These are phyloP conservation scores for Danio rerio DNA, from an alignment of 2,113 vertebrate species.

Conservation along the genomic window GRCz12tu NC_133191.1:36679501-36680000, in stretches of 20 bases:
- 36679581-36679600: constrained; percentile 19
- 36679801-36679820: background rate
- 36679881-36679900: background rate
- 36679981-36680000: too few relatives aligned
- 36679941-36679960: too few relatives aligned
- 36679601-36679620: constrained; percentile 9
- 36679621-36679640: background rate
- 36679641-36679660: constrained; percentile 47
- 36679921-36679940: too few relatives aligned
- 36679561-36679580: constrained; percentile 45
- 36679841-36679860: background rate
- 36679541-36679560: constrained; percentile 56
- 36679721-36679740: constrained; percentile 27
- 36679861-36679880: background rate
- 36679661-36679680: constrained; percentile 57
- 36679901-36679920: too few relatives aligned
- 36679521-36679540: constrained; percentile 43
- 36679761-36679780: background rate
- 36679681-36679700: constrained; percentile 48
- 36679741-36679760: constrained; percentile 12
- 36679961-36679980: too few relatives aligned
- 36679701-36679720: constrained; percentile 34
- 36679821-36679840: background rate
- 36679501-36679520: constrained; percentile 69
- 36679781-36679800: background rate